Conservation (phyloP, 35 echinoderm and acorn worm genomes). For the Apostichopus japonicus region DNA sequence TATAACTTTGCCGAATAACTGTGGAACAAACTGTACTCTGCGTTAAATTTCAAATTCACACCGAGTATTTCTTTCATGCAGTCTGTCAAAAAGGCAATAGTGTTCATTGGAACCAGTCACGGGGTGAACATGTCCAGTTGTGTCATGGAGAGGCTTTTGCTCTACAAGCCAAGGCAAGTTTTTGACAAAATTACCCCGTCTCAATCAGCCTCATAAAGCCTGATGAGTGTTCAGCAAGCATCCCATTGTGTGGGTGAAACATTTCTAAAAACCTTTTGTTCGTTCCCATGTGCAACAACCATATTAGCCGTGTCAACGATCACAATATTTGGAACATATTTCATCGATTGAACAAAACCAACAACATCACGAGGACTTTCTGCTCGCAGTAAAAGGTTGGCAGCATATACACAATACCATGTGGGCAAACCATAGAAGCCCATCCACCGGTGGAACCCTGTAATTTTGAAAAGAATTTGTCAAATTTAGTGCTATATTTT, state of each 20-base stretch:
- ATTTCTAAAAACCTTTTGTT: constrained; percentile 8
- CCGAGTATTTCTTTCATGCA: constrained; percentile 13
- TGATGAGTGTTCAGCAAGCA: background rate
- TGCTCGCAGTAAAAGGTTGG: constrained; percentile 22
- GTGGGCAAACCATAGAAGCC: constrained; percentile 37
- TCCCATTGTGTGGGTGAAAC: constrained; percentile 51
- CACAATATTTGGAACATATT: constrained; percentile 49
- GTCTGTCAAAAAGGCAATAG: constrained; percentile 42
- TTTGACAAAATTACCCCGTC: background rate
- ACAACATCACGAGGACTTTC: constrained; percentile 55
- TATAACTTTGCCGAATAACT: constrained; percentile 18
- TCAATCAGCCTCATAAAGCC: background rate
- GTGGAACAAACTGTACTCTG: constrained; percentile 7
- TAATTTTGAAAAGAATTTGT: constrained; percentile 32
- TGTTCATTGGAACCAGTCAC: constrained; percentile 19
- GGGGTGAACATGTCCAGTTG: background rate
- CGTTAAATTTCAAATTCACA: background rate
- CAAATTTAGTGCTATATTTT: constrained; percentile 15
- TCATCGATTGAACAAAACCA: constrained; percentile 49
- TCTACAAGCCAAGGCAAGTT: background rate
- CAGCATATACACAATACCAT: constrained; percentile 56
- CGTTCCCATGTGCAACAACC: constrained; percentile 36
- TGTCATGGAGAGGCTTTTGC: background rate
- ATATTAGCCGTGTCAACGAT: constrained; percentile 61
- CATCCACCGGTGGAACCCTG: background rate